Base-by-base conservation (phyloP, 2,113 vertebrate species). In the Falcunculus frontatus region DNA sequence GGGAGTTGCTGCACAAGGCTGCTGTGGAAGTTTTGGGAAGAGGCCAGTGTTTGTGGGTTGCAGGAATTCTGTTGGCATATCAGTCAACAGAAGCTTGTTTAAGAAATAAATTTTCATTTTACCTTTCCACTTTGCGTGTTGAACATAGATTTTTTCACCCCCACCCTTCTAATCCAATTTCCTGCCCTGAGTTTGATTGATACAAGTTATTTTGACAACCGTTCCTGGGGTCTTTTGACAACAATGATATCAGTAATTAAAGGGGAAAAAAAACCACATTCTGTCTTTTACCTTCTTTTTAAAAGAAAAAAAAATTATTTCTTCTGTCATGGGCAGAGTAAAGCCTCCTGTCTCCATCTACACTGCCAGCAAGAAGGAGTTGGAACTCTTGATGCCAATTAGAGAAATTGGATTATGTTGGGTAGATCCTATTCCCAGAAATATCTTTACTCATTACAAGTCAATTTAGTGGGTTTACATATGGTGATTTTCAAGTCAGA, bases 331-430 rank as follows among this genome's bases (percentile, higher is more conserved):
- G 27, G 39, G 13, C 64, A 67, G 32, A 81, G 50, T 33, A 89
- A 56, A 90, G 19, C 72, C 90, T 83, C 76, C 59, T 78, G 3
- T 76, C 47, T 80, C 37, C 37, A 42, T 74, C 60, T 83, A 9
- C 27, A 12, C 7, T 80, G 70, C 50, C 37, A 59, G 3, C n/a
- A 62, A 83, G 50, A 2, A 90, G 39, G 35, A 81, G 50, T 20
- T 77, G 64, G 47, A 90, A 37, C 35, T 86, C 80, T 70, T 95
- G 76, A 96, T 90, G 42, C 86, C 17, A 77, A 10, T 95, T 96
- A 97, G 35, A 74, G 80, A 93, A 97, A 97, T 95, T 84, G 89
- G 93, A 95, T 97, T 96, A 91, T 78, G 80, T 35, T 86, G 76
- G 89, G 64, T 84, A 92, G 86, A 74, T 96, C 60, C 69, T 92